Evolutionary conservation across 2,797 vertebrate species (phyloP).

Genomic region (Helicolenus hilgendorfi): DNA sequence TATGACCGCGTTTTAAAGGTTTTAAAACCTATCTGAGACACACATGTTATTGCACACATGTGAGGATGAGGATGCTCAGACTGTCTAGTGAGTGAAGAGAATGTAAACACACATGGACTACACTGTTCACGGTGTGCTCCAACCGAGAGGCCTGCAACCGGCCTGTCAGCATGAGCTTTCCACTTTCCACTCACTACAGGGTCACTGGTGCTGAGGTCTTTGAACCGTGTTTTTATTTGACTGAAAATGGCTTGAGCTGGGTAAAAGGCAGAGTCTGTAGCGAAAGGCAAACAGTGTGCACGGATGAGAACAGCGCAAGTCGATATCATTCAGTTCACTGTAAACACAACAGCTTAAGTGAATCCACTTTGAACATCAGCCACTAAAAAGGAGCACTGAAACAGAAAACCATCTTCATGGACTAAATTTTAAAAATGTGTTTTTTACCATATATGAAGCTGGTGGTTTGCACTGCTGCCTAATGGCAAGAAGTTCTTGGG

Average conservation of each 20-base stretch:
- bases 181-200: conserved; percentile 61
- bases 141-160: conserved; percentile 51
- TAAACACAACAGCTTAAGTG: background rate
- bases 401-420: background rate
- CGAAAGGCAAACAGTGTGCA: conserved; percentile 53
- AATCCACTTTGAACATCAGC: background rate
- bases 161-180: conserved; percentile 65
- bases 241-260: conserved; percentile 48
- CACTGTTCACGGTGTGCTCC: conserved; percentile 27
- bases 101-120: conserved; percentile 29
- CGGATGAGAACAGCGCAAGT: conserved; percentile 13
- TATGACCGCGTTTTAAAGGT: conserved; percentile 28
- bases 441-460: background rate
- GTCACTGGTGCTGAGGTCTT: conserved; percentile 49
- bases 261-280: conserved; percentile 44
- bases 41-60: conserved; percentile 18
- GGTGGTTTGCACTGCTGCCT: background rate
- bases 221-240: conserved; percentile 67
- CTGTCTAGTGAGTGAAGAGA: conserved; percentile 31
- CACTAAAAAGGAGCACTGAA: background rate
- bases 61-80: conserved; percentile 29
- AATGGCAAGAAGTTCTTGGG: background rate
- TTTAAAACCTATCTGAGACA: conserved; percentile 21
- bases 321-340: conserved; percentile 42
- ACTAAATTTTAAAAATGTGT: background rate